Percentiles rank a stretch among this genome's conserved stretches.
Evolutionary conservation across 2,797 vertebrate species (phyloP).

Genomic region (Malurus splendens): DNA sequence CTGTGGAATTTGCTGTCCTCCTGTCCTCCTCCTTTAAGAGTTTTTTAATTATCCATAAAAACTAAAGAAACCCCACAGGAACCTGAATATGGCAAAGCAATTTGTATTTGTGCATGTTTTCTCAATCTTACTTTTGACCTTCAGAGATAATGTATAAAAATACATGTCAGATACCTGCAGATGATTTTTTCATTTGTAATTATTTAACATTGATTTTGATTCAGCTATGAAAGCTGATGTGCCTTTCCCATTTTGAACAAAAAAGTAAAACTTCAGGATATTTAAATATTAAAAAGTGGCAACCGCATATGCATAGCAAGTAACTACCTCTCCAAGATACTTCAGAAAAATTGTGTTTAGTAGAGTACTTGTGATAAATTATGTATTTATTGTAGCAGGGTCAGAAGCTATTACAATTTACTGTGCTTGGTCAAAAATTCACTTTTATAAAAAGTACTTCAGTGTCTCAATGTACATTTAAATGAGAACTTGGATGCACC

Average conservation of each 20-base stretch:
- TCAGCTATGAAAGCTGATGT: slow-evolving; percentile 34
- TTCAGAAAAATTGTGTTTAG: slow-evolving; percentile 61
- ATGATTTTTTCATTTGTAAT: slow-evolving; percentile 37
- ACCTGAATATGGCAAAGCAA: slow-evolving; percentile 57
- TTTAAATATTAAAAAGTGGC: slow-evolving; percentile 67
- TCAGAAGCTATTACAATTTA: slow-evolving; percentile 57
- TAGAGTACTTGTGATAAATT: slow-evolving; percentile 63
- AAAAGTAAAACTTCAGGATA: slow-evolving; percentile 61
- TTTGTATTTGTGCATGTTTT: slow-evolving; percentile 47
- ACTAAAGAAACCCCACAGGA: slow-evolving; percentile 49
- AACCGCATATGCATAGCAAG: slow-evolving; percentile 54
- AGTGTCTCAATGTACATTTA: slow-evolving; percentile 26
- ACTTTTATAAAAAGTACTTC: slow-evolving; percentile 39
- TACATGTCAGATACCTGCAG: slow-evolving; percentile 3
- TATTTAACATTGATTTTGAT: slow-evolving; percentile 56
- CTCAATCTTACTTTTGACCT: slow-evolving; percentile 45
- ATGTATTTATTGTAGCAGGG: slow-evolving; percentile 64
- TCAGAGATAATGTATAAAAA: slow-evolving; percentile 57
- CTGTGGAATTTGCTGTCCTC: neutral
- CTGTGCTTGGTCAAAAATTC: slow-evolving; percentile 55
- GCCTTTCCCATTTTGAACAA: slow-evolving; percentile 37
- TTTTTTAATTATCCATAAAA: slow-evolving; percentile 54
- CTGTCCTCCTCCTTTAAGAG: neutral
- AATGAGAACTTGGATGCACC: slow-evolving; percentile 9
- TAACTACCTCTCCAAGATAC: slow-evolving; percentile 44